Base-by-base conservation (phyloP, 1,140 invertebrate genomes). In the Platorchestia sp. region DNA sequence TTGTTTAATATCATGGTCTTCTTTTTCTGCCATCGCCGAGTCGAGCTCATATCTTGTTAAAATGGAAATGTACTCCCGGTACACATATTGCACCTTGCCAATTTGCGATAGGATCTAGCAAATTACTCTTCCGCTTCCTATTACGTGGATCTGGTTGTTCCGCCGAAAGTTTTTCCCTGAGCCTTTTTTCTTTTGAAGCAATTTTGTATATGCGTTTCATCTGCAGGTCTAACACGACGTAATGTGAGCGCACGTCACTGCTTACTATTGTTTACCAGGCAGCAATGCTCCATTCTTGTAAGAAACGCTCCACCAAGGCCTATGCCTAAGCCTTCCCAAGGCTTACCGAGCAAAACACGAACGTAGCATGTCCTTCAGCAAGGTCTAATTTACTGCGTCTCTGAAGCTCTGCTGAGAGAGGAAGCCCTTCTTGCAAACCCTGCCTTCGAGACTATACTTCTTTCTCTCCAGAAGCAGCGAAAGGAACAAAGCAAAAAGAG, bases 91-190 rank as follows among this genome's bases (percentile, higher is more conserved):
- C 91, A 93, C 91, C 43, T 93, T 93, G 91, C 91, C 91, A 93
- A 93, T 93, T 93, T 93, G 91, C 91, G 91, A 93, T 93, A 93
- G 91, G 91, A 93, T 93, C 91, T 93, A 93, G 41, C 91, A 93
- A 93, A 93, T 93, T 93, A 93, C 91, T 93, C 91, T 93, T 93
- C 91, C 91, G 91, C 91, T 93, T 93, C 91, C 91, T 93, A 93
- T 93, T 93, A 93, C 91, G 91, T 45, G 91, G 91, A 93, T 93
- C 91, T 93, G 91, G 91, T 93, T 93, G 91, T 93, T 93, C 91
- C 91, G 91, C 45, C 91, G 6, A 44, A 93, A 93, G 43, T 93
- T 93, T 93, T 45, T 47, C 36, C 91, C 91, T 44, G 91, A 44
- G 91, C 45, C 91, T 93, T 93, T 93, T 93, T 93, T 93, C 91